A percentile compares a stretch with the other conserved stretches of the same genome.
These are phyloP conservation scores for Oenanthe melanoleuca DNA, from an alignment of 2,113 vertebrate species.

Conservation along the genomic window DNA sequence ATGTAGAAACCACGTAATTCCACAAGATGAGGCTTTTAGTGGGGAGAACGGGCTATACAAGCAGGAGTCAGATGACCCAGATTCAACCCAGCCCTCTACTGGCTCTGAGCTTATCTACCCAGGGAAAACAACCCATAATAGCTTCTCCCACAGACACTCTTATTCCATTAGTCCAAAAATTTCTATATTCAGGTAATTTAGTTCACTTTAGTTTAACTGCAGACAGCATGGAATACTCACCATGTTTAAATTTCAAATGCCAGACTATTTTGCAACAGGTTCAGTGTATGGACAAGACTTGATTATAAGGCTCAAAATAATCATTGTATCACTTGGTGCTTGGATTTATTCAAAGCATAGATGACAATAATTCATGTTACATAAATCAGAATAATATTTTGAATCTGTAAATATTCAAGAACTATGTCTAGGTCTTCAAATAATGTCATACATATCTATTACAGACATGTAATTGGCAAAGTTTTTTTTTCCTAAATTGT, in stretches of 20 bases:
- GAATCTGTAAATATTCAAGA: background rate
- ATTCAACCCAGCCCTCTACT: background rate
- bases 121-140: constrained; percentile 46
- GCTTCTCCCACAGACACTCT: constrained; percentile 25
- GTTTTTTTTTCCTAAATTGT: background rate
- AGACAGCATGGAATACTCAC: background rate
- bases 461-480: background rate
- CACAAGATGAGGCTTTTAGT: constrained; percentile 1
- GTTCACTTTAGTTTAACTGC: constrained; percentile 22
- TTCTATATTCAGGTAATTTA: background rate
- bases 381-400: background rate
- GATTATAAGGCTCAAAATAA: background rate
- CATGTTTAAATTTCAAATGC: background rate
- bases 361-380: background rate
- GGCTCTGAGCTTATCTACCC: constrained; percentile 10
- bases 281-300: background rate
- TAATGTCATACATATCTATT: background rate
- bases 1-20: background rate
- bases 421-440: background rate
- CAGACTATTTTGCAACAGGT: background rate
- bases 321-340: background rate
- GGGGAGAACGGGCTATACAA: background rate
- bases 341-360: background rate
- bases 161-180: constrained; percentile 30
- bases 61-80: constrained; percentile 32